phyloP scores from a whole-genome alignment of 2,888 invertebrate species.

The Malacosoma neustria region DNA sequence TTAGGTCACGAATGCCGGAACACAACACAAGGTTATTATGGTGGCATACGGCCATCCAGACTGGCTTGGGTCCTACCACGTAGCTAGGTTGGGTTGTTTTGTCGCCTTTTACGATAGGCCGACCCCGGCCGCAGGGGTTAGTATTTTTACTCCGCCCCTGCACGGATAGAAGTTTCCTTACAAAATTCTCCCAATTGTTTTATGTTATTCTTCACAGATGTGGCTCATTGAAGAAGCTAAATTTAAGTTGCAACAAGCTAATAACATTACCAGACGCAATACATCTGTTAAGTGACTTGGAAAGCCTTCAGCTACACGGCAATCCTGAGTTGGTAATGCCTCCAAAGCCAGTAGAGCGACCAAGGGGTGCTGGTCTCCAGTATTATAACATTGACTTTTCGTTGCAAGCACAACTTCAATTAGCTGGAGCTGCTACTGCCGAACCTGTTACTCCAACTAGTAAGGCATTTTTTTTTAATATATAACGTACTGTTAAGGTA shows the following conservation, averaged over 20 bases:
- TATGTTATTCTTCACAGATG: slow-evolving; percentile 76
- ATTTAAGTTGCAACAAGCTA: slow-evolving; percentile 93
- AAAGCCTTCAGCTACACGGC: slow-evolving; percentile 91
- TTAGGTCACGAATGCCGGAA: no score
- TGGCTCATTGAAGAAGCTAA: slow-evolving; percentile 93
- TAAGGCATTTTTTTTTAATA: slow-evolving; percentile 63
- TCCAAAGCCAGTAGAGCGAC: slow-evolving; percentile 87
- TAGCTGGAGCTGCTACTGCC: slow-evolving; percentile 92
- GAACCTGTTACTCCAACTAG: slow-evolving; percentile 81
- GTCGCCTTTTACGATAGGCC: no score
- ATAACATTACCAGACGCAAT: slow-evolving; percentile 98
- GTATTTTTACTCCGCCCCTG: no score
- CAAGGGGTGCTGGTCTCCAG: slow-evolving; percentile 86
- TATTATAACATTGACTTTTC: slow-evolving; percentile 99
- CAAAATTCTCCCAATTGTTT: no score
- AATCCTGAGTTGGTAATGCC: slow-evolving; percentile 98
- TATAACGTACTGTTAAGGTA: no score
- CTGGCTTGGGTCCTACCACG: no score
- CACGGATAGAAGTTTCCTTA: no score
- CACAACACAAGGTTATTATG: no score
- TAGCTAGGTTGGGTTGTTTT: no score
- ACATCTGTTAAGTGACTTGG: slow-evolving; percentile 92
- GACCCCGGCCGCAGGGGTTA: no score
- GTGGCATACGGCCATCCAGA: no score
- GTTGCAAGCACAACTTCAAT: slow-evolving; percentile 92